Base-by-base conservation (phyloP, 37 sponge, comb jelly and placozoan species). In the Haliclona indistincta region DNA sequence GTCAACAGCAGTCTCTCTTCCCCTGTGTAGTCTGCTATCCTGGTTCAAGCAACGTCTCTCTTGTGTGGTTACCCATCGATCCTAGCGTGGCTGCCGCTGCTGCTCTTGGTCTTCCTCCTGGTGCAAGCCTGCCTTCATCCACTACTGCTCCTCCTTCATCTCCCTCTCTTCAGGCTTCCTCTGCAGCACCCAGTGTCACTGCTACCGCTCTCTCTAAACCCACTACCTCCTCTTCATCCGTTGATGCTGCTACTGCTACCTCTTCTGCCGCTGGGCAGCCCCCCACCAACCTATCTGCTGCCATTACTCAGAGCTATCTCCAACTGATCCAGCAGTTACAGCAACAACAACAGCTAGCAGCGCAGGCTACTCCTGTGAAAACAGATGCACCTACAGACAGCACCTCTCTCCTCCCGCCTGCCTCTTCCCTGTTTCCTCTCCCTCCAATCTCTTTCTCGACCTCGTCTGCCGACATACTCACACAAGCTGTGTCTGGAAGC, bases 11-110 rank as follows among this genome's bases (percentile, higher is more conserved):
- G 11, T 73, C 79, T 1, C 81, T 86, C 0, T 79, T 86, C 60
- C 86, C 86, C 23, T 86, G 86, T 43, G 49, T 86, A 38, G 79
- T 86, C 56, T 86, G 79, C 63, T 86, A 86, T 55, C 86, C 86
- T 28, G 80, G 75, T 43, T 38, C 73, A 19, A 79, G 74, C 54
- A 86, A 86, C 68, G 78, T 79, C 63, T 76, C 78, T 8, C 53
- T 86, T 5, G 69, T 86, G 6, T 86, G 86, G 86, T 64, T 86
- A 29, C 86, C 86, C 45, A 73, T 79, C 44, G 86, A 86, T 58
- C 72, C 15, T 47, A 47, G 15, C 15, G 15, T 10, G 10, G 13
- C 60, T n/a, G n/a, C 60, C 11, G 60, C 60, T 25, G 60, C 60
- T 11, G 28, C 60, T 6, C 13, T 20, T 25, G n/a, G n/a, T 20